phyloP scores from a whole-genome alignment of 1,140 invertebrate genomes.

The Euura saliciscinereae region DNA sequence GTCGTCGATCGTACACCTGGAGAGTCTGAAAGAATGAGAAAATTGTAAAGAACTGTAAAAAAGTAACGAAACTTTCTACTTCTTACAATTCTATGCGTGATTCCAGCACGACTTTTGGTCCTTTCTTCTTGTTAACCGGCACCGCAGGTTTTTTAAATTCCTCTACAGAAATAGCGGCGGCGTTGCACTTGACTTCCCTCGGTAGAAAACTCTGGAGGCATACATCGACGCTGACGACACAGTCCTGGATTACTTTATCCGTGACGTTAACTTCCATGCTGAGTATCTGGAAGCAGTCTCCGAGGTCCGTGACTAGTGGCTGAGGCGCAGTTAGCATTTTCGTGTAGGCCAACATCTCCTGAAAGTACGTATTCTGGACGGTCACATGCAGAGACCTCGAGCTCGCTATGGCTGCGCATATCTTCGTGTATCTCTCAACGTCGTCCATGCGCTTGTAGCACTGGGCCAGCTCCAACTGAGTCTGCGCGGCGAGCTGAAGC shows the following conservation, averaged over 20 bases:
- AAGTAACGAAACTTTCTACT: conserved; percentile 2
- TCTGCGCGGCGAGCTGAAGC: conserved; percentile 80
- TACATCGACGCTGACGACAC: conserved; percentile 64
- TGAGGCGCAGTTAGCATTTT: conserved; percentile 61
- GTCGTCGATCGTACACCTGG: conserved; percentile 60
- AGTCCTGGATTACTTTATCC: conserved; percentile 65
- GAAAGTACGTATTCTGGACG: conserved; percentile 76
- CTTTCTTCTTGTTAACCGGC: conserved; percentile 38
- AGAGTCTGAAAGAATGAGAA: conserved; percentile 39
- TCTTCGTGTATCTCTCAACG: conserved; percentile 73
- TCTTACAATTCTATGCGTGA: conserved; percentile 45
- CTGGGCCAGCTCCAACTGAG: conserved; percentile 81
- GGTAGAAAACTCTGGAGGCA: conserved; percentile 67
- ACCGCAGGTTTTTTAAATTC: conserved; percentile 41
- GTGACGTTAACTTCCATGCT: conserved; percentile 58
- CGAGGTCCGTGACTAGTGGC: conserved; percentile 45
- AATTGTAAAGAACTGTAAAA: conserved; percentile 1
- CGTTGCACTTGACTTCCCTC: conserved; percentile 61
- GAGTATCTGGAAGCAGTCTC: conserved; percentile 57
- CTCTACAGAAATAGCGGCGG: conserved; percentile 62
- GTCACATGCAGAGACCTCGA: conserved; percentile 73
- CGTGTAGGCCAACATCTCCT: conserved; percentile 75
- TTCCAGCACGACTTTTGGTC: conserved; percentile 33
- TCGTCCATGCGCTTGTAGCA: conserved; percentile 84
- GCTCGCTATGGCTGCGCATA: conserved; percentile 79